Percentiles rank a stretch among this genome's conserved stretches.
These are phyloP conservation scores for Dromaius novaehollandiae DNA, from an alignment of 2,113 vertebrate genomes.

Conservation along the genomic window DNA sequence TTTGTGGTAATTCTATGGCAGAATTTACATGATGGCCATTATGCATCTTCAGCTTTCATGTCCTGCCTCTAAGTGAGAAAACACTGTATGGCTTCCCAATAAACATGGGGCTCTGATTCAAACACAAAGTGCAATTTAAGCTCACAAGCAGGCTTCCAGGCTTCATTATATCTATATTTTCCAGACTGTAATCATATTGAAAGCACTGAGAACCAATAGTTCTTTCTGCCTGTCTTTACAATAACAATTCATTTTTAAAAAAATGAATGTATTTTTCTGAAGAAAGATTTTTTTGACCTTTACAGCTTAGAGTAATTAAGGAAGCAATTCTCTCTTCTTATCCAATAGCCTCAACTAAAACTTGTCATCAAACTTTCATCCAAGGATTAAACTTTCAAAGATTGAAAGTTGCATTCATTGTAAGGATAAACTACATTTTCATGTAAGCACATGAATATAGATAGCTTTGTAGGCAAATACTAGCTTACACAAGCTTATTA, in stretches of 20 bases:
- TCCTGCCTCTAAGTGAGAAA: background rate
- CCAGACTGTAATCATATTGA: background rate
- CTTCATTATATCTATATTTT: background rate
- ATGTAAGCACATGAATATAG: background rate
- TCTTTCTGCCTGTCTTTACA: background rate
- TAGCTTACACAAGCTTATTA: background rate
- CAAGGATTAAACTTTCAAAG: background rate
- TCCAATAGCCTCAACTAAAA: conserved; percentile 6
- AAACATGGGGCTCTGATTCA: background rate
- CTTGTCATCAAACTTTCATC: background rate
- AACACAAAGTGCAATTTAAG: background rate
- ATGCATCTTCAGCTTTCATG: background rate
- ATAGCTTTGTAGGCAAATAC: background rate
- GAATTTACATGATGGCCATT: background rate
- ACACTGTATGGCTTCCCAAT: background rate
- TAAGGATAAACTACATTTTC: background rate
- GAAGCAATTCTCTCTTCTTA: background rate
- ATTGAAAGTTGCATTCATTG: background rate
- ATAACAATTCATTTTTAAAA: background rate
- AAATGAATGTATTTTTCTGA: background rate
- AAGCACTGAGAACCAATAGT: background rate
- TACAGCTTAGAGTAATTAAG: background rate
- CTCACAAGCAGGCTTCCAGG: background rate
- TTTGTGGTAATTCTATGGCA: background rate
- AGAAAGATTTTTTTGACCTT: background rate